phyloP scores from a whole-genome alignment of 2,113 vertebrate species.

The Pandion haliaetus region DNA sequence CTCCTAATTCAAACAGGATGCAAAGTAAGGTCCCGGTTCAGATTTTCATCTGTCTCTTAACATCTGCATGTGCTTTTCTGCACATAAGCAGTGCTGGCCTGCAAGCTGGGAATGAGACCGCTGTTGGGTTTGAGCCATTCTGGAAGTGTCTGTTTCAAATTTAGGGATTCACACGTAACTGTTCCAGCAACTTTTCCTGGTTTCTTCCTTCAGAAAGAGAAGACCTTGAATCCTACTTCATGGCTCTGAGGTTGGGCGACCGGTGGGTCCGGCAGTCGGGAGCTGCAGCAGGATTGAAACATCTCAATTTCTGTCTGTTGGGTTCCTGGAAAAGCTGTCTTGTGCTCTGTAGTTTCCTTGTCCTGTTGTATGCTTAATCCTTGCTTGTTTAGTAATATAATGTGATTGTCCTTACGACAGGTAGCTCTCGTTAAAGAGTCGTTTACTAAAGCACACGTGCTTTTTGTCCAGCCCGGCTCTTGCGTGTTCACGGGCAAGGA shows the following conservation, averaged over 20 bases:
- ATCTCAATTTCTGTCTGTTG: neutral
- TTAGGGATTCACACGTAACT: neutral
- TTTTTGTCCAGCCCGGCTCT: neutral
- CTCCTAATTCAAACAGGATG: neutral
- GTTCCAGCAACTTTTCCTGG: neutral
- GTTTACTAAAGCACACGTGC: neutral
- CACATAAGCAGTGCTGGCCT: neutral
- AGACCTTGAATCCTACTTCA: rapidly evolving
- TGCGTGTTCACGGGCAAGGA: neutral
- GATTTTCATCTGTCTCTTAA: neutral
- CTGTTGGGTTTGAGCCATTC: neutral
- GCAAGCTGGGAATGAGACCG: neutral
- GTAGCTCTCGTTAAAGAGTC: neutral
- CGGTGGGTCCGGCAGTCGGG: rapidly evolving
- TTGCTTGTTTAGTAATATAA: neutral
- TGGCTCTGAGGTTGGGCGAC: neutral
- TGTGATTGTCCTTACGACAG: neutral
- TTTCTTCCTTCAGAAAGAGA: neutral
- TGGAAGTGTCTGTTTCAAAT: neutral
- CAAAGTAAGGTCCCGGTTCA: neutral
- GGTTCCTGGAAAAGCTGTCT: neutral
- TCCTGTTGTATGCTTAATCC: neutral
- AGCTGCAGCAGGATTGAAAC: neutral
- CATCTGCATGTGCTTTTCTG: constrained; percentile 30
- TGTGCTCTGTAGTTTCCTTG: neutral